phyloP scores from a whole-genome alignment of 2,888 invertebrate species.

The Sipha maydis region DNA sequence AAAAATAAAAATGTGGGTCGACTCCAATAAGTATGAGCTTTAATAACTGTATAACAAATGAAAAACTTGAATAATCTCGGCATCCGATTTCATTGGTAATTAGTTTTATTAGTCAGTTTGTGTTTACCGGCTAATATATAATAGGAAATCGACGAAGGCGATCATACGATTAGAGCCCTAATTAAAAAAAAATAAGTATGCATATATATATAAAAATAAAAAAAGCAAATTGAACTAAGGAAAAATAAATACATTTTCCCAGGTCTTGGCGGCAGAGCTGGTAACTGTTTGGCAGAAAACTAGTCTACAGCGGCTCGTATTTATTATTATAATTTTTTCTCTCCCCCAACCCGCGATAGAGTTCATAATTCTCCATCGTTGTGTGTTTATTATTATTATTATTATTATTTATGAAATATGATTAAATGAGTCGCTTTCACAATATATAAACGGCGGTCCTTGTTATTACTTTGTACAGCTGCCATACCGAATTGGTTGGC shows the following conservation, averaged over 20 bases:
- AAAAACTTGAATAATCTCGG: not conserved
- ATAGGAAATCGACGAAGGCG: not conserved
- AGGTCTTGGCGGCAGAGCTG: conserved; percentile 27
- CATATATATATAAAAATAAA: not conserved
- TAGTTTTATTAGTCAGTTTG: not conserved
- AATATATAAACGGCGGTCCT: conserved; percentile 54
- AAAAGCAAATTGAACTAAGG: not conserved
- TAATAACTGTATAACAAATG: not conserved
- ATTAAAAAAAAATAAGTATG: not conserved
- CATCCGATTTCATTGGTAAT: not conserved
- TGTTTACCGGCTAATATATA: not conserved
- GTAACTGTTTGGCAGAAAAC: conserved; percentile 37
- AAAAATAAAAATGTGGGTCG: not conserved
- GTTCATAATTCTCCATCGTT: not conserved
- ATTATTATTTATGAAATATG: conserved; percentile 58
- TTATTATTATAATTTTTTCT: conserved; percentile 51
- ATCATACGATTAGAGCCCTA: not conserved
- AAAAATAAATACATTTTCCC: conserved; percentile 36
- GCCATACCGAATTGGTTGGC: conserved; percentile 56
- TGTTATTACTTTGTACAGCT: conserved; percentile 59
- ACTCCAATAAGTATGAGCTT: not conserved
- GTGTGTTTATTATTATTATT: conserved; percentile 40
- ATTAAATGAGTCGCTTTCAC: conserved; percentile 58
- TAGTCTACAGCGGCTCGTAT: conserved; percentile 17
- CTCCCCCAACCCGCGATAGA: not conserved